Percentiles rank a stretch among this genome's conserved stretches.
Conservation (phyloP, 2,888 invertebrate species). For the Protophormia terraenovae region DNA sequence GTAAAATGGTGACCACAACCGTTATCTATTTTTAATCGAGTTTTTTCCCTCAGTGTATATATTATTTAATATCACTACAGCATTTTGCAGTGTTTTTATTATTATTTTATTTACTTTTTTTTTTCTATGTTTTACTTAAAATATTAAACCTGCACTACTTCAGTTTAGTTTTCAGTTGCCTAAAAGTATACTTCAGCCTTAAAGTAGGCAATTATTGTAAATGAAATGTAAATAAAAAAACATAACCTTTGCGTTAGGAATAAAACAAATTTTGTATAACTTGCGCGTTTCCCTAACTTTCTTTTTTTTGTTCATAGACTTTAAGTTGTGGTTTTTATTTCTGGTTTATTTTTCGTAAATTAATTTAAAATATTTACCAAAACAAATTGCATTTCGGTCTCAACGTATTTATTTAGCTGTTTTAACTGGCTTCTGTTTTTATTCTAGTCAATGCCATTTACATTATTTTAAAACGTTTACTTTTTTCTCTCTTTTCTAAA, state of each 20-base stretch:
- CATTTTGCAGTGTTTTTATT: too few species aligned
- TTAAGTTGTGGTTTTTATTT: not conserved
- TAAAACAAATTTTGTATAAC: not conserved
- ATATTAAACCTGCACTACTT: not conserved
- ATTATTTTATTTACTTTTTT: too few species aligned
- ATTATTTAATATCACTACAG: too few species aligned
- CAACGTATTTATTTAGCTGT: constrained; percentile 50
- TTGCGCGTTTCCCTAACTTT: not conserved
- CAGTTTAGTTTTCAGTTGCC: not conserved
- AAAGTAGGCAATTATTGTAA: constrained; percentile 41
- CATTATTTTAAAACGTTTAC: not conserved
- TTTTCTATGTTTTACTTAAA: too few species aligned
- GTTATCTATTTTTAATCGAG: too few species aligned
- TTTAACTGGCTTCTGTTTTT: constrained; percentile 20
- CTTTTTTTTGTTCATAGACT: not conserved
- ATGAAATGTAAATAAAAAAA: not conserved
- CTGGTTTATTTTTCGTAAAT: not conserved
- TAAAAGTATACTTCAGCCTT: not conserved
- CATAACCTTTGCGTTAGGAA: not conserved
- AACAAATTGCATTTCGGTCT: constrained; percentile 51
- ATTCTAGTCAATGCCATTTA: constrained; percentile 15
- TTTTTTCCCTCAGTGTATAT: too few species aligned
- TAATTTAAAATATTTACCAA: constrained; percentile 59
- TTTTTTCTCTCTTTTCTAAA: not conserved
- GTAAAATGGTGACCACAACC: too few species aligned